Evolutionary conservation across 2,797 vertebrate species (phyloP), one percentile per base, ranked within the genome.

Genomic region (Scyliorhinus canicula): DNA sequence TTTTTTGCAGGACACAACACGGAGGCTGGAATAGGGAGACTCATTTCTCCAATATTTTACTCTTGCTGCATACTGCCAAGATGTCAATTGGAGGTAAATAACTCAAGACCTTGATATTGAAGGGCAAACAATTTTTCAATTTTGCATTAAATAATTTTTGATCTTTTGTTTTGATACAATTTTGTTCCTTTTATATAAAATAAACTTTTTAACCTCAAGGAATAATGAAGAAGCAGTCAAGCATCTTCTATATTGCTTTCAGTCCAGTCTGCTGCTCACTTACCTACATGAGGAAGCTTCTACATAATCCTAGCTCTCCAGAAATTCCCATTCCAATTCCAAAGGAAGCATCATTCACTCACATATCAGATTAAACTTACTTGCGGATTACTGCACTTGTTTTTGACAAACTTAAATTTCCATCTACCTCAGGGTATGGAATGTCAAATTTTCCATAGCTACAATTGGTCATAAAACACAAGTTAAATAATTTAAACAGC

Each of bases 401-500:
- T 95, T 97, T 96, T 0, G 96, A 93, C 2, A 96, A 96, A 95
- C 95, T 96, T 82, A 95, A 95, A 94, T 82, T 96, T 95, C 95
- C 96, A 47, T 95, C 95, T 35, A 96, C 97, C 96, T 96, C 97
- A 95, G 95, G 96, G 95, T 65, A 95, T 95, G 96, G 96, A 95
- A 93, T 95, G 55, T 97, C 96, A 95, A 97, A 95, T 95, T 96
- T 96, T 95, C 97, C 97, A 95, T 96, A 97, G 90, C 97, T 98
- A 95, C 60, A 93, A 69, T 31, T 50, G 65, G 31, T 90, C 91
- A 93, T 14, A 40, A 93, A 67, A 3, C 55, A 93, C 65, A 67
- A 93, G 3, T 69, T 93, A 65, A 40, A 93, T 93, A n/a, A n/a
- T 93, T 88, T 67, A 71, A 67, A 93, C 44, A n/a, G 67, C 26